Percentiles rank a stretch among this genome's conserved stretches.
Evolutionary conservation across 2,797 vertebrate genomes (phyloP).

Genomic region (Thripadectes ignobilis): DNA sequence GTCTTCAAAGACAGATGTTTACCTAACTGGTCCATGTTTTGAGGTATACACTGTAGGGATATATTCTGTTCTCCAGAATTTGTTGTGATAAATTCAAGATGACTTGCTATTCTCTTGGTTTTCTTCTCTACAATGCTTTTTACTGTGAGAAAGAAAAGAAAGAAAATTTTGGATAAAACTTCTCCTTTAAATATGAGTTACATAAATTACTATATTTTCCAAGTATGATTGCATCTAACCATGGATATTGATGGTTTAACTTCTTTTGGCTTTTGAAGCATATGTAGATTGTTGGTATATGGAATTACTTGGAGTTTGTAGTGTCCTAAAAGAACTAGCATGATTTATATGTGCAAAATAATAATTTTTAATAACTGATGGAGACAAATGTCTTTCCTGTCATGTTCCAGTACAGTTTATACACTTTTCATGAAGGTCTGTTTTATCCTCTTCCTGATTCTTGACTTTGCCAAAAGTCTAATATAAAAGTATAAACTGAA

Average conservation of each 20-base stretch:
- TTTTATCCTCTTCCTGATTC: slow-evolving; percentile 21
- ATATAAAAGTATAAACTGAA: not conserved
- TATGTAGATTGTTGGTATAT: not conserved
- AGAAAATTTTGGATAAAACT: not conserved
- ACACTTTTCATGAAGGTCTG: not conserved
- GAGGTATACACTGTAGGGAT: not conserved
- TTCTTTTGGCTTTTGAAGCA: not conserved
- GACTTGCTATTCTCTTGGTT: not conserved
- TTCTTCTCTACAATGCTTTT: not conserved
- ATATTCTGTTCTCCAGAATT: not conserved
- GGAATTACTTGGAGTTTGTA: not conserved
- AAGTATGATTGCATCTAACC: not conserved
- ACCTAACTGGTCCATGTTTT: not conserved
- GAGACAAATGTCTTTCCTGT: not conserved
- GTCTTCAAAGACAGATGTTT: slow-evolving; percentile 40
- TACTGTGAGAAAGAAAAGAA: not conserved
- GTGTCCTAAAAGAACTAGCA: not conserved
- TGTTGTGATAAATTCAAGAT: slow-evolving; percentile 1
- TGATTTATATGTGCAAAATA: not conserved
- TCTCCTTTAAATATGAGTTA: not conserved
- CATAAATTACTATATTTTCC: not conserved
- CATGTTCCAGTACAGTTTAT: slow-evolving; percentile 6
- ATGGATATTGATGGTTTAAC: not conserved
- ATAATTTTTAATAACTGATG: not conserved
- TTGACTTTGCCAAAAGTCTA: not conserved